These are phyloP conservation scores for Florisuga fusca DNA, from an alignment of 2,797 vertebrate genomes.

Conservation along the genomic window DNA sequence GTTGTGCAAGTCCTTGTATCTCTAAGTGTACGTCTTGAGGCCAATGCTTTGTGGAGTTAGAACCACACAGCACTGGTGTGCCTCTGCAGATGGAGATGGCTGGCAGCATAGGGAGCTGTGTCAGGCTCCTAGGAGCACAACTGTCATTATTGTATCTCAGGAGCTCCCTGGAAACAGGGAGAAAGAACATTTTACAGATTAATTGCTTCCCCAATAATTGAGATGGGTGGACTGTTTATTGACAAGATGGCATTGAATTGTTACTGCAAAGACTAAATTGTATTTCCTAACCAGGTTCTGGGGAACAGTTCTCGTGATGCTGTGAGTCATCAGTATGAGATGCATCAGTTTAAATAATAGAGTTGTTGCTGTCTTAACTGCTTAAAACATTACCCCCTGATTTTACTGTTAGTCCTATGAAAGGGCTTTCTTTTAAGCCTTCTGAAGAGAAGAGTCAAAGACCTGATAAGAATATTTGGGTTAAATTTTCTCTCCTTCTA, in stretches of 20 bases:
- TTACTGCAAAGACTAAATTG: neutral
- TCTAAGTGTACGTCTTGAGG: neutral
- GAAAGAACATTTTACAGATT: neutral
- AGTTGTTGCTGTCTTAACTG: neutral
- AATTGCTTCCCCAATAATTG: neutral
- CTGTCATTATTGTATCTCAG: neutral
- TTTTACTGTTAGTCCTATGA: neutral
- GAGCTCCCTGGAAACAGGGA: neutral
- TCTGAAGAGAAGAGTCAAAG: neutral
- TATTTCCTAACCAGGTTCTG: neutral
- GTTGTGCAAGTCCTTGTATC: neutral
- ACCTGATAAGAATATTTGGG: neutral
- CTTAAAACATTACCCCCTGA: neutral
- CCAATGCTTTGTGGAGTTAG: neutral
- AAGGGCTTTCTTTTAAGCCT: neutral
- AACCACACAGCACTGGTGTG: neutral
- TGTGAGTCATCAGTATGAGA: neutral
- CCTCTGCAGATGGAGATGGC: neutral
- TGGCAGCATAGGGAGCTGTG: neutral
- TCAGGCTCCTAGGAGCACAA: constrained; percentile 21
- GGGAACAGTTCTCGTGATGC: neutral
- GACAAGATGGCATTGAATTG: neutral
- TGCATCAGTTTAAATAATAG: neutral
- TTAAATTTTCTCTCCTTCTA: neutral
- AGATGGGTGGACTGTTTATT: neutral